These are phyloP conservation scores for Teleogryllus oceanicus DNA, from an alignment of 2,888 invertebrate species.

Conservation along the genomic window DNA sequence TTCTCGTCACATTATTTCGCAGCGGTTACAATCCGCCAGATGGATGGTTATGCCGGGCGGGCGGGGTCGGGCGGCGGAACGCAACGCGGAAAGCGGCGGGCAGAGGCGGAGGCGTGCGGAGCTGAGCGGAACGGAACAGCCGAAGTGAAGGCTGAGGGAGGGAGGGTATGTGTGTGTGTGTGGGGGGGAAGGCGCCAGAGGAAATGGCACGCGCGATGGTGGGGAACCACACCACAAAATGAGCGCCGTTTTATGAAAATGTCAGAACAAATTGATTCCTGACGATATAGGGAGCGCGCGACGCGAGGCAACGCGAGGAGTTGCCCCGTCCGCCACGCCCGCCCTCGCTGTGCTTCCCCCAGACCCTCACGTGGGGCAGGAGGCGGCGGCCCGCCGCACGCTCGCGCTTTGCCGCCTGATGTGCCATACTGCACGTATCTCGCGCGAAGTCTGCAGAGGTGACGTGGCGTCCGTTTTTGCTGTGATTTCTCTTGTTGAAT, in stretches of 20 bases:
- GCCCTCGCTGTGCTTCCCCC: not conserved
- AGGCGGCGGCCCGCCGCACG: not conserved
- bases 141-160: too few relatives aligned
- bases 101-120: too few relatives aligned
- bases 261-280: slow-evolving; percentile 38
- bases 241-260: slow-evolving; percentile 36
- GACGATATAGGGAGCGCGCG: slow-evolving; percentile 32
- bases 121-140: too few relatives aligned
- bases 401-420: too few relatives aligned
- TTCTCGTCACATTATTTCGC: too few relatives aligned
- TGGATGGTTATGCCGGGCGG: not conserved
- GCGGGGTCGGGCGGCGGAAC: not conserved
- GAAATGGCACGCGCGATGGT: slow-evolving; percentile 36
- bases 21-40: too few relatives aligned
- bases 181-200: not conserved
- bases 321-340: not conserved
- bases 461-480: not conserved
- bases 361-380: not conserved
- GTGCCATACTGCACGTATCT: too few relatives aligned
- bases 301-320: not conserved
- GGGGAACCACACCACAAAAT: slow-evolving; percentile 34
- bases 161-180: too few relatives aligned
- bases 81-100: too few relatives aligned
- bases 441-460: too few relatives aligned
- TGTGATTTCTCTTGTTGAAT: too few relatives aligned